Evolutionary conservation across 1,140 invertebrate species (phyloP), one percentile per base, ranked within the genome.

Genomic region (Heliothis virescens): DNA sequence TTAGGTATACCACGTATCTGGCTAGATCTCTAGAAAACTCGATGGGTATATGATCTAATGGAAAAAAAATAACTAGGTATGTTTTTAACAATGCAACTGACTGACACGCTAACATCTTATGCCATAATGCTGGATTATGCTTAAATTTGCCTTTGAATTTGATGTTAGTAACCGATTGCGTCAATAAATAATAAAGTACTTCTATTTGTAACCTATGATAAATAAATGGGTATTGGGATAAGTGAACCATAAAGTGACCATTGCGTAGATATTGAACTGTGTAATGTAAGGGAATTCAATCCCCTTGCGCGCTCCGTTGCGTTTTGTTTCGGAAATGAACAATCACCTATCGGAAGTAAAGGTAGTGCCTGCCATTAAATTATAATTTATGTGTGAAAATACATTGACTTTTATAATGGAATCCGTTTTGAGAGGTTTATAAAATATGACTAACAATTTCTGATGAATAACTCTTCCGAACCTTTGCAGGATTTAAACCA

Each of bases 311-410:
- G 90, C 82, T 89, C 62, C 85, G 86, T 41, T 89, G 87, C 77
- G n/a, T 77, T 77, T 71, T 73, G 72, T 48, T 78, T 87, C 87
- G 90, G 89, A 91, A 90, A 82, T 85, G 85, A 82, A 83, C 86
- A 90, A 87, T 88, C 83, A 84, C 85, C 82, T 81, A 82, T 85
- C 86, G 90, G 90, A 91, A 88, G 85, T 88, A 73, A 83, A 76
- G 74, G 57, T 60, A 57, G 72, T 73, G 80, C 83, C 84, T 76
- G 82, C 85, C 76, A 82, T 65, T 79, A 21, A 52, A 80, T 63
- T 80, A 69, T 85, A 83, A 87, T 89, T 85, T 87, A 87, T 87
- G 87, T 89, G 84, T 81, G 85, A 87, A 86, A 86, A 15, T 71
- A 21, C 11, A 60, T 13, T 62, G 29, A 59, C 16, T 41, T 62